Percentiles rank a stretch among this genome's conserved stretches.
Evolutionary conservation across 1,140 invertebrate genomes (phyloP).

Genomic region (Myzus persicae): DNA sequence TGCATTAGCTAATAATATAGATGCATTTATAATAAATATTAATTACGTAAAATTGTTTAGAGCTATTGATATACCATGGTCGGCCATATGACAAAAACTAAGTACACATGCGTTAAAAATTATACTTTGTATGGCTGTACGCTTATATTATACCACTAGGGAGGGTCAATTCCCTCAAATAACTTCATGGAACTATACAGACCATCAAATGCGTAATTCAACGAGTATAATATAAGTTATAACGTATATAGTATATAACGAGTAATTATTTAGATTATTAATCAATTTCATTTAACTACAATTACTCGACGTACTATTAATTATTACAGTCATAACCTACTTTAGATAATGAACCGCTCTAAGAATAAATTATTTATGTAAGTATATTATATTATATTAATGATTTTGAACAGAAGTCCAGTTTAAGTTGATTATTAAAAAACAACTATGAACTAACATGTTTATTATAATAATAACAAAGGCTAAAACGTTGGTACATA

Average conservation of each 20-base stretch:
- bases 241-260: no score
- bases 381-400: background rate
- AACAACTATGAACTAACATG: background rate
- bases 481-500: background rate
- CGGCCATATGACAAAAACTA: background rate
- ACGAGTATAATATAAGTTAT: background rate
- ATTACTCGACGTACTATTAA: conserved; percentile 13
- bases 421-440: background rate
- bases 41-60: background rate
- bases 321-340: conserved; percentile 14
- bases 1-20: background rate
- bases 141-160: background rate
- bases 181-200: background rate
- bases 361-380: background rate
- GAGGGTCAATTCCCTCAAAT: conserved; percentile 12
- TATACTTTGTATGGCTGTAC: background rate
- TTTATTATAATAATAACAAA: background rate
- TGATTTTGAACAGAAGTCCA: background rate
- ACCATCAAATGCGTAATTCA: background rate
- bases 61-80: background rate
- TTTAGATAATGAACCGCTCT: conserved; percentile 8
- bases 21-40: background rate
- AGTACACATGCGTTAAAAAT: background rate
- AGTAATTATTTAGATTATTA: conserved; percentile 31
- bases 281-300: conserved; percentile 26